phyloP scores from a whole-genome alignment of 2,888 invertebrate species.

The Macaria liturata region DNA sequence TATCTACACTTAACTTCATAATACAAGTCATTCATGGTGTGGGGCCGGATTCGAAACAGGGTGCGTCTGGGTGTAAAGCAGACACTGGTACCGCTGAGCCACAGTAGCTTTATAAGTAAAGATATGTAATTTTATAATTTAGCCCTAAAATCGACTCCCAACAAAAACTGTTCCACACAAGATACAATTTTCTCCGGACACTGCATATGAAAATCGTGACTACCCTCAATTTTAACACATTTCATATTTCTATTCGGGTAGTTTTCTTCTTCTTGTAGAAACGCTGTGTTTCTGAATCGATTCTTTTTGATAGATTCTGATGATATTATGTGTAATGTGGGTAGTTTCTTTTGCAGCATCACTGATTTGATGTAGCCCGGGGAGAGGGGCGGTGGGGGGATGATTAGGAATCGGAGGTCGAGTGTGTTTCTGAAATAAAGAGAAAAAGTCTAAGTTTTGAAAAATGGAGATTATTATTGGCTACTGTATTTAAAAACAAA shows the following conservation, averaged over 20 bases:
- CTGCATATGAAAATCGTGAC: constrained; percentile 84
- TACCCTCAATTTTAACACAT: constrained; percentile 68
- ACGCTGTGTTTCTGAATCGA: constrained; percentile 44
- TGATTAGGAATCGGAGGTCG: constrained; percentile 76
- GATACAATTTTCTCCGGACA: constrained; percentile 77
- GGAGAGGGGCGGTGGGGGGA: constrained; percentile 58
- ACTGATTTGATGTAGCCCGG: constrained; percentile 54
- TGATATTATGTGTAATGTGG: constrained; percentile 51
- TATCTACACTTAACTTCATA: no score
- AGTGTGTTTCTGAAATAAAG: constrained; percentile 70
- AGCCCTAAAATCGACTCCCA: constrained; percentile 54
- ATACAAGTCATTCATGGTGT: no score
- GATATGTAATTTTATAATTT: constrained; percentile 47
- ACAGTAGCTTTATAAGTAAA: no score
- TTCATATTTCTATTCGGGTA: constrained; percentile 50
- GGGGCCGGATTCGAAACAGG: no score
- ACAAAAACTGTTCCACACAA: constrained; percentile 63
- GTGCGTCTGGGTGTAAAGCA: no score
- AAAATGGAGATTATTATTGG: no score
- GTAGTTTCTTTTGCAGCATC: constrained; percentile 47
- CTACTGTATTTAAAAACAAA: no score
- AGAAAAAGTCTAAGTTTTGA: not conserved
- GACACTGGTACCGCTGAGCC: no score
- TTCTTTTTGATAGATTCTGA: constrained; percentile 45
- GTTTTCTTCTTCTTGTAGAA: constrained; percentile 51